Base-by-base conservation (phyloP, 2,113 vertebrate genomes). In the Phaethornis superciliosus region DNA sequence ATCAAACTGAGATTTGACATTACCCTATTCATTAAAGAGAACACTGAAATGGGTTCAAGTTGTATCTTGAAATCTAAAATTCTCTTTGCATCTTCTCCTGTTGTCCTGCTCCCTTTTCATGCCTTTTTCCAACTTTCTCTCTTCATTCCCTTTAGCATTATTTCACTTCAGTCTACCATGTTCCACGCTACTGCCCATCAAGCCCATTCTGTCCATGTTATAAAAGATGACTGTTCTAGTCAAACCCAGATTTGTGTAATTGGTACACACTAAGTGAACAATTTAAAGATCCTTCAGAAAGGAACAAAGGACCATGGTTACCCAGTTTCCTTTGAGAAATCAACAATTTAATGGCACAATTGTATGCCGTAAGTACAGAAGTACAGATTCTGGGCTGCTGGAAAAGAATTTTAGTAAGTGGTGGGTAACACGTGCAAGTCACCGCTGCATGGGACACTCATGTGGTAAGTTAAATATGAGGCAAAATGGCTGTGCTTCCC, bases 1-100 rank as follows among this genome's bases (percentile, higher is more conserved):
- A 89, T 87, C 67, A 96, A 91, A 81, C 27, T 42, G 9, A 80
- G 70, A 94, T 91, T 60, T 85, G 49, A 68, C 35, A 65, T 20
- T 9, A 78, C 18, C 21, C 9, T 60, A 72, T 65, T 79, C 47
- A 85, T 88, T 81, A 72, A 44, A 94, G 7, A 78, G 47, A 81
- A 78, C 32, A 72, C 0, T 65, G n/a, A 85, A 89, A 85, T 10
- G 1, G 85, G 13, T 69, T 72, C n/a, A 82, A 72, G 19, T 12
- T 65, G 6, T 28, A 77, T 76, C 79, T 85, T 80, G 27, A 89
- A 87, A 90, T 33, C 46, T 21, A 85, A 91, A 83, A 86, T 60
- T 68, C 22, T 54, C 18, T 77, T 22, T 28, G 21, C 30, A 47
- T 23, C n/a, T 35, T 21, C 68, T 40, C 8, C 21, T 85, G 9